A percentile compares a stretch with the other conserved stretches of the same genome.
phyloP scores from a whole-genome alignment of 2,797 vertebrate species.

The Odontamblyopus lacepedii region DNA sequence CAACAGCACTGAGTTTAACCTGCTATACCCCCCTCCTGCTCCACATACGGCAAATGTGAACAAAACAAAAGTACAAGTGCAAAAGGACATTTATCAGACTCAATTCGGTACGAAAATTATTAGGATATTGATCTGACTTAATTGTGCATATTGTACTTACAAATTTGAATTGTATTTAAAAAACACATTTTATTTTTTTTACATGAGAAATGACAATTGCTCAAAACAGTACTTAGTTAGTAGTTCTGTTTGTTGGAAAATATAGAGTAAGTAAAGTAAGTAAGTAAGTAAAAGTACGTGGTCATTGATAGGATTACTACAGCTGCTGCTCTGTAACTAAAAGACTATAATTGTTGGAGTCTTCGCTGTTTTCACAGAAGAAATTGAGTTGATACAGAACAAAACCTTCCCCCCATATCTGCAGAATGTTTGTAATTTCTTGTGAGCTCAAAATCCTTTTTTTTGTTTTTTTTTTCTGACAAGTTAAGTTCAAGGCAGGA shows the following conservation, averaged over 20 bases:
- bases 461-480: slow-evolving; percentile 59
- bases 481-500: slow-evolving; percentile 41
- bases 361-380: neutral
- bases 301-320: too few relatives aligned
- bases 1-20: slow-evolving; percentile 52
- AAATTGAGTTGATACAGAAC: slow-evolving; percentile 15
- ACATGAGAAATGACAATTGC: too few relatives aligned
- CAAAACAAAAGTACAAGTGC: too few relatives aligned
- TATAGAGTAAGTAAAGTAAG: too few relatives aligned
- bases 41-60: neutral
- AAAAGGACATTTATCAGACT: slow-evolving; percentile 25
- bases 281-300: neutral
- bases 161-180: too few relatives aligned
- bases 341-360: neutral
- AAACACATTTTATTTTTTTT: too few relatives aligned
- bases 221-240: neutral
- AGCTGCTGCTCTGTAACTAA: neutral
- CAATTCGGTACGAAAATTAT: neutral
- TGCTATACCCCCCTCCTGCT: slow-evolving; percentile 33
- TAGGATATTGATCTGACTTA: too few relatives aligned
- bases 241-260: neutral
- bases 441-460: slow-evolving; percentile 62
- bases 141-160: too few relatives aligned
- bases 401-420: slow-evolving; percentile 42
- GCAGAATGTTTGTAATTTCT: slow-evolving; percentile 53